Evolutionary conservation across 2,888 invertebrate species (phyloP), one percentile per base, ranked within the genome.

Genomic region (Scaptomyza polygonia): DNA sequence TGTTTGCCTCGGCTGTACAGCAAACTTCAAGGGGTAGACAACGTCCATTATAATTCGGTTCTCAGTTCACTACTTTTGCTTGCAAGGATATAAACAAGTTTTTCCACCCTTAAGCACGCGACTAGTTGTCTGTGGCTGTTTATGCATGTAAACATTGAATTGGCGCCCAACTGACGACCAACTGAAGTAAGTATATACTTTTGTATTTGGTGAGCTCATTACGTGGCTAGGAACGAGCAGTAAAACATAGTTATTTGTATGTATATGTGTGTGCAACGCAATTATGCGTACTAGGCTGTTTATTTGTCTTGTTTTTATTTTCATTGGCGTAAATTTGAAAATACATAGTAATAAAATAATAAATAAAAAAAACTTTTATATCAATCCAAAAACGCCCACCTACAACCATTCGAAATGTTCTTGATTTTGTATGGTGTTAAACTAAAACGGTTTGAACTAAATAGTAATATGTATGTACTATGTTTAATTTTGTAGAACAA

Each of bases 101-200:
- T 39, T 39, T 16, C 16, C 39, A 39, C 39, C 39, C 39, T 39
- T 39, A 39, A 39, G 39, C 16, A 16, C 39, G 39, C 39, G 1
- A 32, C n/a, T 9, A n/a, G 8, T 32, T 48, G 30, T 32, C 6
- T n/a, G 2, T 21, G n/a, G 5, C 32, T 48, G 18, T 21, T 32
- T 48, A 21, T 48, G 48, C 48, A 48, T n/a, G 32, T n/a, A 21
- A 5, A 18, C n/a, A n/a, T 32, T 21, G 48, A 32, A 48, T 18
- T 32, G 48, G 18, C 48, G 32, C 48, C 48, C 48, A 32, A 34
- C 48, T 21, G 18, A 34, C 48, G 30, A 32, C 32, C 11, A 32
- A 1, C 14, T 14, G 3, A 47, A 47, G 18, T 30, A 29, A 4
- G 12, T 32, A 11, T 9, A 32, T 32, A 29, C 9, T 3, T 29